phyloP scores from a whole-genome alignment of 2,113 vertebrate species.

The Sinocyclocheilus anophthalmus region DNA sequence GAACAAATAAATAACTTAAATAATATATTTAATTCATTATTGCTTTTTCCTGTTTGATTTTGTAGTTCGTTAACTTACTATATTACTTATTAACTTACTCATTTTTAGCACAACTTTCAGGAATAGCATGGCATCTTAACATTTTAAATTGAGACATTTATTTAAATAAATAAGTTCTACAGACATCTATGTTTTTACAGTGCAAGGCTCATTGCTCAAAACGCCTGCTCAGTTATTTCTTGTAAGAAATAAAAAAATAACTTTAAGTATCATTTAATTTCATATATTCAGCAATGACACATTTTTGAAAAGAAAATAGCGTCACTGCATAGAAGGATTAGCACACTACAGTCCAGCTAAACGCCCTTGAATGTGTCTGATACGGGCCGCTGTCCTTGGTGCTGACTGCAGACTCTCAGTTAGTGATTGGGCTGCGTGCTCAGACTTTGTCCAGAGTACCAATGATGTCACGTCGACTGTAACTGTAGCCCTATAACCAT shows the following conservation, averaged over 20 bases:
- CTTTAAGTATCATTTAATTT: background rate
- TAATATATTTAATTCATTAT: too few relatives aligned
- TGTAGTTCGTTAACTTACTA: background rate
- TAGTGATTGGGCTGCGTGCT: background rate
- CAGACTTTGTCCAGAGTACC: conserved; percentile 64
- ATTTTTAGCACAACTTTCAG: too few relatives aligned
- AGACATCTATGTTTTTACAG: background rate
- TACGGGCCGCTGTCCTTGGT: conserved; percentile 34
- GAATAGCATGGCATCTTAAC: too few relatives aligned
- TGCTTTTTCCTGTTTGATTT: background rate
- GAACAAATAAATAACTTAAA: too few relatives aligned
- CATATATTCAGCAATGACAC: background rate
- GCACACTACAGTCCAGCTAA: background rate
- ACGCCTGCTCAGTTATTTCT: background rate
- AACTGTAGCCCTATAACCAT: background rate
- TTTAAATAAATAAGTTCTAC: background rate
- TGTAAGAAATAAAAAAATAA: background rate
- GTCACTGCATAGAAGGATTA: background rate
- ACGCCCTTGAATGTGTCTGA: background rate
- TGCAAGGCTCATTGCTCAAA: background rate
- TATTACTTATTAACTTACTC: background rate
- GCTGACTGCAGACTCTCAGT: background rate
- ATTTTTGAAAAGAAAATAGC: background rate
- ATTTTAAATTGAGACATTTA: background rate
- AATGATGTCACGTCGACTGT: conserved; percentile 11